phyloP scores from a whole-genome alignment of 2,113 vertebrate species.

The Gobiocypris rarus region DNA sequence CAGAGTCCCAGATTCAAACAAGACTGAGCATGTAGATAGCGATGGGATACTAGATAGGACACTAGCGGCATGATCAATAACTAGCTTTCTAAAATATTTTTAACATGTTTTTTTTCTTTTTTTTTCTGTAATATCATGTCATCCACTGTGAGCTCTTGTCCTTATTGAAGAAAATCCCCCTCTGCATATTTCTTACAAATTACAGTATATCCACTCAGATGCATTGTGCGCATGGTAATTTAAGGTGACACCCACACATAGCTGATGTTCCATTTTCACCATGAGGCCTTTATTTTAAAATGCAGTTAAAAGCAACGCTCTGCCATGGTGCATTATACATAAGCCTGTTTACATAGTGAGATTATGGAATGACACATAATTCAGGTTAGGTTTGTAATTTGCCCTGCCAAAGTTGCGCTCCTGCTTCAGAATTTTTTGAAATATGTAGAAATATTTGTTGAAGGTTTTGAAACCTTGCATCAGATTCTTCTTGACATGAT shows the following conservation, averaged over 20 bases:
- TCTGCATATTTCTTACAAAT: slow-evolving; percentile 70
- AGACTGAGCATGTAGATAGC: slow-evolving; percentile 3
- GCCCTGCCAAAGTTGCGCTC: slow-evolving; percentile 65
- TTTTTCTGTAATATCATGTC: slow-evolving; percentile 44
- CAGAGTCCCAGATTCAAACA: not conserved
- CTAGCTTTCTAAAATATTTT: not conserved
- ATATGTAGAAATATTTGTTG: slow-evolving; percentile 64
- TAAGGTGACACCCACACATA: slow-evolving; percentile 76
- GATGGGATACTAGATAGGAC: not conserved
- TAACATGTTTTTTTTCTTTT: not conserved
- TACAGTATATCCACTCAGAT: slow-evolving; percentile 70
- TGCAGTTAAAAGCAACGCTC: slow-evolving; percentile 70
- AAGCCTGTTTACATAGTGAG: slow-evolving; percentile 69
- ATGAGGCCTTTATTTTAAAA: slow-evolving; percentile 75
- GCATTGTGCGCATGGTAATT: slow-evolving; percentile 71
- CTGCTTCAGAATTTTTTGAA: slow-evolving; percentile 57
- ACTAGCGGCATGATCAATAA: not conserved
- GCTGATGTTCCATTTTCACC: slow-evolving; percentile 69
- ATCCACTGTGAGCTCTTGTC: slow-evolving; percentile 51
- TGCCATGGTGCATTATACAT: slow-evolving; percentile 71
- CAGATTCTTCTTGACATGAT: slow-evolving; percentile 20
- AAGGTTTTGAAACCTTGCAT: slow-evolving; percentile 38
- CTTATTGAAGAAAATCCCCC: slow-evolving; percentile 66
- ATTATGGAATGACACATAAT: slow-evolving; percentile 67
- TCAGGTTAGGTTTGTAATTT: slow-evolving; percentile 69